Base-by-base conservation (phyloP, 53 echinoderm and acorn worm genomes). In the Echinometra lucunter region DNA sequence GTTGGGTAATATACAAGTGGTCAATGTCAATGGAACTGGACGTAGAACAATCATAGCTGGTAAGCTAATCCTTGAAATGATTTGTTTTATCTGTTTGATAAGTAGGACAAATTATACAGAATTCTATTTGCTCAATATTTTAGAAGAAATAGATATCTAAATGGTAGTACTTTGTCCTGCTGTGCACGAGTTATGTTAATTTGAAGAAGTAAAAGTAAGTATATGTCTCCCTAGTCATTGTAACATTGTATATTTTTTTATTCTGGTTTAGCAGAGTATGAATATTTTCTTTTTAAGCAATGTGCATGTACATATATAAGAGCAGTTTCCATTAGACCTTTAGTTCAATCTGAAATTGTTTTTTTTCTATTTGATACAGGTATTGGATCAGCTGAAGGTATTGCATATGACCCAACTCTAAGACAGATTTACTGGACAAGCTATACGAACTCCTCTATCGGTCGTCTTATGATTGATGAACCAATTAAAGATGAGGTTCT, bases 391-490 rank as follows among this genome's bases (percentile, higher is more conserved):
- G 97, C 96, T n/a, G 99, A 98, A 94, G 99, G 99, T 23, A 95
- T 97, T 57, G 97, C 97, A 17, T 98, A 97, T 87, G 97, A 98
- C 38, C 94, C 95, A 17, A 74, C 96, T 74, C 96, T 96, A 80
- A 95, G 90, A 40, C 95, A 96, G 94, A 81, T 98, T 45, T 98
- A 97, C 92, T 98, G 98, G 98, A 98, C 98, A 1, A 97, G 98
- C 81, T 98, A 98, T 96, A 97, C 97, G 37, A 97, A 98, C 83
- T 98, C 98, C 30, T 97, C 98, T 66, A 98, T 98, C 90, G 95
- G 94, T 70, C 95, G 97, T 12, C 83, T 96, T 44, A 90, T 66
- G 27, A 74, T 98, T 34, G 55, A 91, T 10, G 44, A 63, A 1
- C 89, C 70, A 17, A 42, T 80, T 10, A 74, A 74, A 1, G 95